phyloP scores from a whole-genome alignment of 1,140 invertebrate species.

The Brachionus angularis region DNA sequence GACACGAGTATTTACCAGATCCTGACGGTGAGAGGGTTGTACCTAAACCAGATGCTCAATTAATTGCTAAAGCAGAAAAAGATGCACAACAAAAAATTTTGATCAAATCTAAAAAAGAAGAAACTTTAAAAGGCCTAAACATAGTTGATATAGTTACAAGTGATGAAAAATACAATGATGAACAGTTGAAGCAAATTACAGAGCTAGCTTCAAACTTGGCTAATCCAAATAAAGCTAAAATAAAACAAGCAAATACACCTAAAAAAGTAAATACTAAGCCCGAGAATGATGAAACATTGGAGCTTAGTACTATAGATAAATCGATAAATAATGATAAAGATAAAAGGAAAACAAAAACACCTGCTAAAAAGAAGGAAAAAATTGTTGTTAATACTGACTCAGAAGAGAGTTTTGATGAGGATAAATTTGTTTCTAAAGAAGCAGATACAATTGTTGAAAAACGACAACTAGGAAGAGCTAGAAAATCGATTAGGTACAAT shows the following conservation, averaged over 20 bases:
- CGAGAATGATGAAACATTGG: background rate
- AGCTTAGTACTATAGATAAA: too few species aligned
- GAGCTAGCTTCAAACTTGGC: background rate
- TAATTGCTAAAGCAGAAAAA: slow-evolving; percentile 28
- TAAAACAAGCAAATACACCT: slow-evolving; percentile 1
- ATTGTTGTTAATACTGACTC: slow-evolving; percentile 1
- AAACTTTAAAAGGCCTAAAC: background rate
- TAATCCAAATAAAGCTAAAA: slow-evolving; percentile 22
- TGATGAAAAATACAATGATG: slow-evolving; percentile 11
- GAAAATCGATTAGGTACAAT: slow-evolving; percentile 31
- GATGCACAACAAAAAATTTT: slow-evolving; percentile 14
- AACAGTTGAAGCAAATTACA: background rate
- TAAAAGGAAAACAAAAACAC: background rate
- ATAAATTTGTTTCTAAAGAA: slow-evolving; percentile 2
- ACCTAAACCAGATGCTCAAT: slow-evolving; percentile 9
- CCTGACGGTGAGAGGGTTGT: slow-evolving; percentile 16
- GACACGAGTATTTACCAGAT: slow-evolving; percentile 20
- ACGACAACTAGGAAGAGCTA: background rate
- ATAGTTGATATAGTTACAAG: slow-evolving; percentile 1
- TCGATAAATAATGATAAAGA: background rate
- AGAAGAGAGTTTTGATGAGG: slow-evolving; percentile 41
- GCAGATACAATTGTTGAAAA: background rate
- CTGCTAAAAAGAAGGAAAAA: slow-evolving; percentile 18
- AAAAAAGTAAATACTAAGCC: background rate
- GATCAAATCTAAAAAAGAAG: slow-evolving; percentile 17